Evolutionary conservation across 1,140 invertebrate species (phyloP).

Genomic region (Heliconius hewitsoni): DNA sequence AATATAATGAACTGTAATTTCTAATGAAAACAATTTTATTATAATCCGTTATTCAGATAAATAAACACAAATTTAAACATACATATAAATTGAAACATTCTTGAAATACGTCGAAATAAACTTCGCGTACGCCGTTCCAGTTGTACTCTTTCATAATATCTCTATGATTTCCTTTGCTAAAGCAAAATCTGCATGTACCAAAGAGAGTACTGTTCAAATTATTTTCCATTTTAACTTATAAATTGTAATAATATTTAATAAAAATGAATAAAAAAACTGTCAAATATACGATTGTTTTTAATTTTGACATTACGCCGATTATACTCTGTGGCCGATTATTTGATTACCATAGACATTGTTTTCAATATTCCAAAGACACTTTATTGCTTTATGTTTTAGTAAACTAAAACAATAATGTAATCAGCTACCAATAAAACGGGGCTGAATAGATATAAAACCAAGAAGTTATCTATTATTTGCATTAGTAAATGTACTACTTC

Average conservation of each 20-base stretch:
- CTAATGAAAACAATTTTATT: not conserved
- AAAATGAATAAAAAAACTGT: not conserved
- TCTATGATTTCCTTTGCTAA: constrained; percentile 35
- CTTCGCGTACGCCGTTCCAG: constrained; percentile 33
- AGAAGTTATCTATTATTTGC: too few relatives aligned
- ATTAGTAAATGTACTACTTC: too few relatives aligned
- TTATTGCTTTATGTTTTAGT: not conserved
- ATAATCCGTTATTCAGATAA: not conserved
- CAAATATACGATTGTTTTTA: not conserved
- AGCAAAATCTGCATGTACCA: constrained; percentile 46
- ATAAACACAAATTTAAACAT: not conserved
- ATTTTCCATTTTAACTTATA: constrained; percentile 29
- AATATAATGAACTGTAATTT: too few relatives aligned
- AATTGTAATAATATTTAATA: not conserved
- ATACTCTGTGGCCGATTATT: too few relatives aligned
- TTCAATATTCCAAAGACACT: not conserved
- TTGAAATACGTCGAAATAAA: constrained; percentile 43
- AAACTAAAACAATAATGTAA: not conserved
- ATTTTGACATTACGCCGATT: not conserved
- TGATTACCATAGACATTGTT: not conserved
- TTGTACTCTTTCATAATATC: constrained; percentile 44
- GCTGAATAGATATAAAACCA: too few relatives aligned
- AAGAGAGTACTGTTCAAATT: constrained; percentile 21
- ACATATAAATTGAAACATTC: constrained; percentile 49
- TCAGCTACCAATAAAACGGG: not conserved